These are phyloP conservation scores for Teleogryllus occipitalis DNA, from an alignment of 1,140 invertebrate species.

Conservation along the genomic window DNA sequence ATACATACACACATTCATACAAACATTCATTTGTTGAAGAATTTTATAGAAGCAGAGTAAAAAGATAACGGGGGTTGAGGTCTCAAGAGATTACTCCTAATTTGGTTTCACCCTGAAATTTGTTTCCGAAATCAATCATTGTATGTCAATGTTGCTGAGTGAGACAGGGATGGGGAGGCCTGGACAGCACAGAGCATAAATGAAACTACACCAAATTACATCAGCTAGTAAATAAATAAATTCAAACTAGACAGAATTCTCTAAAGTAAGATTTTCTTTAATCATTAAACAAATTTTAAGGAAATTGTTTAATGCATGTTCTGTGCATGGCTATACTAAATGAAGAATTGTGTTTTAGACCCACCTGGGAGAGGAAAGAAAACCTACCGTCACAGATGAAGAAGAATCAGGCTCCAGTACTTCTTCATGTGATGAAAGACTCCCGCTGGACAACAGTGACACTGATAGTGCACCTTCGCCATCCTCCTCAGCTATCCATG, in stretches of 20 bases:
- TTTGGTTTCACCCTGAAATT: no score
- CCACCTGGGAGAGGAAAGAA: constrained; percentile 48
- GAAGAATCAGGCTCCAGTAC: constrained; percentile 78
- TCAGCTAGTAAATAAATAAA: no score
- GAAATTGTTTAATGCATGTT: background rate
- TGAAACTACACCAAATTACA: no score
- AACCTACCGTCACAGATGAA: constrained; percentile 62
- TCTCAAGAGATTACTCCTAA: no score
- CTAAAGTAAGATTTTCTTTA: background rate
- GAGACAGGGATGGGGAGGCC: no score
- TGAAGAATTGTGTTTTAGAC: constrained; percentile 22
- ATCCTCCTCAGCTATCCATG: background rate
- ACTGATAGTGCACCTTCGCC: constrained; percentile 37
- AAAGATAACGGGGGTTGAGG: no score
- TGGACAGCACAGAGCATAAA: no score
- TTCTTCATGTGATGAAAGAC: constrained; percentile 66
- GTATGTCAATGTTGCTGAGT: no score
- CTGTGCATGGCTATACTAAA: background rate
- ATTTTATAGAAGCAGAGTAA: no score
- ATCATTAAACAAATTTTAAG: background rate
- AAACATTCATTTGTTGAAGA: no score
- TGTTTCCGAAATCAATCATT: no score
- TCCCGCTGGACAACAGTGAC: constrained; percentile 35
- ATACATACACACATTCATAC: no score
- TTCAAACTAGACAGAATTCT: background rate